Evolutionary conservation across 2,113 vertebrate genomes (phyloP), one percentile per base, ranked within the genome.

Genomic region (Nesogale talazaci): DNA sequence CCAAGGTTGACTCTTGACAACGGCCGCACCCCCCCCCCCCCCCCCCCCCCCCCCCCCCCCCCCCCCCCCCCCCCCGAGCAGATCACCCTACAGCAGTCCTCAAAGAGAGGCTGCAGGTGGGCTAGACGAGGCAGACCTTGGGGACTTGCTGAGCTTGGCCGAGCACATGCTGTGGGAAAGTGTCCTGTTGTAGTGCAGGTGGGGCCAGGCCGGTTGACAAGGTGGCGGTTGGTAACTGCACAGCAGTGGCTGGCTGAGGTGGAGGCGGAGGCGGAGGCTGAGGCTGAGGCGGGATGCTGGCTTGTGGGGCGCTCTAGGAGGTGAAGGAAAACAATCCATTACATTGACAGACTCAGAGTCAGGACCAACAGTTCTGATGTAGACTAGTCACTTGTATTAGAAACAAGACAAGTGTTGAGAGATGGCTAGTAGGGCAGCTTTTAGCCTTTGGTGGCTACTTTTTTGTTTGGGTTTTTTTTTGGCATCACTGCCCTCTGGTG

Each of bases 191-290:
- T 90, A 98, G 96, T 31, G 97, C 94, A 67, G 98, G 85, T 95
- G 98, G 98, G 95, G 97, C 90, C 97, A 98, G 95, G 95, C 98
- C 97, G 70, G 98, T 97, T 86, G 97, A 94, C 90, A 98, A 42
- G 91, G 96, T 67, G 38, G 98, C 93, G 12, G 98, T 22, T 46
- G 94, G 74, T 82, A 97, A 94, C 91, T 98, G 98, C 83, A 97
- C 12, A 94, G 97, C 95, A 36, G 98, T 1, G 17, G 98, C 88
- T 88, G 97, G 94, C 94, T 98, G 98, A 86, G 98, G 92, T 97
- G 97, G 97, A 81, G 95, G 67, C 96, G 98, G 97, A n/a, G n/a
- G n/a, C n/a, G n/a, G n/a, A n/a, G 97, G 94, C 94, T 98, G 98
- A 86, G 98, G 92, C 97, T 97, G 97, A 81, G 95, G 67, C 96